Percentiles rank a stretch among this genome's conserved stretches.
These are phyloP conservation scores for Eudorcas thomsonii DNA, from an alignment of 2,113 vertebrate species.

Conservation along the genomic window DNA sequence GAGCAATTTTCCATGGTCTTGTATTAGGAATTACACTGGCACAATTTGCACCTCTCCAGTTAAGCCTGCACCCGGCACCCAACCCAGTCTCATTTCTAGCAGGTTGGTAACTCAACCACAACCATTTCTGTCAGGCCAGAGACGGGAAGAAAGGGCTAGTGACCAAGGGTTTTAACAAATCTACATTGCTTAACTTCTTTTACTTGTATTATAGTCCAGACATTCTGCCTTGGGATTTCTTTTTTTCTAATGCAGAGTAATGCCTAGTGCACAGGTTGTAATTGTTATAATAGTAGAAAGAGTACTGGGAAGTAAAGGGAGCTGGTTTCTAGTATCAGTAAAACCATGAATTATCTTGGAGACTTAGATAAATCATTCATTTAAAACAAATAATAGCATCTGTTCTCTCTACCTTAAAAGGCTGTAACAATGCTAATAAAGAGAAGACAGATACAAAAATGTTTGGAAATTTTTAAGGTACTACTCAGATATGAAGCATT, in stretches of 20 bases:
- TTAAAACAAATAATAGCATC: not conserved
- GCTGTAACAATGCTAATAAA: not conserved
- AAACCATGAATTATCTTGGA: not conserved
- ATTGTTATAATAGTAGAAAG: not conserved
- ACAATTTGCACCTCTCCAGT: constrained; percentile 59
- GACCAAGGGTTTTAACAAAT: constrained; percentile 54
- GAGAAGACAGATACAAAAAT: not conserved
- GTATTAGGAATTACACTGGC: constrained; percentile 60
- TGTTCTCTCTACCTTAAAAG: not conserved
- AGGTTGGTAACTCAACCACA: not conserved
- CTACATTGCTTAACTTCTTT: constrained; percentile 17
- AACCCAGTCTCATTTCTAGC: constrained; percentile 5
- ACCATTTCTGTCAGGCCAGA: not conserved
- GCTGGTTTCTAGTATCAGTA: not conserved
- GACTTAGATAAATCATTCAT: not conserved
- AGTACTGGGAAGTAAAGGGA: not conserved
- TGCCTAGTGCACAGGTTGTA: not conserved
- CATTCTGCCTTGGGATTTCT: not conserved
- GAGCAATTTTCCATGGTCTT: constrained; percentile 63
- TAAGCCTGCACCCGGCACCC: not conserved
- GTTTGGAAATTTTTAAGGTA: not conserved
- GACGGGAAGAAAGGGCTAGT: not conserved
- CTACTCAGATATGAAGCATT: not conserved
- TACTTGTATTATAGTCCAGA: not conserved
- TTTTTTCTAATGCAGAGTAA: not conserved